Evolutionary conservation across 2,888 invertebrate genomes (phyloP).

Genomic region (Pandemis cinnamomeana): DNA sequence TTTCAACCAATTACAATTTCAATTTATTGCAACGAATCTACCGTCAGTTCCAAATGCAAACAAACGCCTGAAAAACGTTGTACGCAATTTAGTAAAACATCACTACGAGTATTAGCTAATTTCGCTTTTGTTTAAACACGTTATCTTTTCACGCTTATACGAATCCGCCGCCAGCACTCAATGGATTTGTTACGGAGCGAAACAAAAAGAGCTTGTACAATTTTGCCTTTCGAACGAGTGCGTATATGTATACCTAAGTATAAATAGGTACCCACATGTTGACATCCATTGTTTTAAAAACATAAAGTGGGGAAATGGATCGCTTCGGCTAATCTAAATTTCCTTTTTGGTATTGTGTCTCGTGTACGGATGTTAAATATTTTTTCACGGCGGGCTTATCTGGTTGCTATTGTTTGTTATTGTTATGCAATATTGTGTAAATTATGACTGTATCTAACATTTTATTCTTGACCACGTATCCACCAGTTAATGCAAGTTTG

Average conservation of each 20-base stretch:
- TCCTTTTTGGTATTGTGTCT: conserved; percentile 41
- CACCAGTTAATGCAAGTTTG: neutral
- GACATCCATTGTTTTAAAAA: conserved; percentile 42
- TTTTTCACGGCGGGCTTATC: conserved; percentile 42
- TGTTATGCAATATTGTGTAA: conserved; percentile 22
- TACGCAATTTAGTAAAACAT: neutral
- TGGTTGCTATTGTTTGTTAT: conserved; percentile 24
- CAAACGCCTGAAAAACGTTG: neutral
- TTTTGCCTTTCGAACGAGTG: conserved; percentile 35
- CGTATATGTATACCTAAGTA: conserved; percentile 7
- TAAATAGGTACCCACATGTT: conserved; percentile 17
- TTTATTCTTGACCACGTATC: neutral
- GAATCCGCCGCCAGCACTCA: conserved; percentile 35
- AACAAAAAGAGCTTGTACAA: conserved; percentile 43
- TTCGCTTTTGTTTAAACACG: conserved; percentile 37
- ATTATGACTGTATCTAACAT: neutral
- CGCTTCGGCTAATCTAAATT: conserved; percentile 45
- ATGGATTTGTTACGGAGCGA: conserved; percentile 42
- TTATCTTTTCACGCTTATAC: conserved; percentile 41
- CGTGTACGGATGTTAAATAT: conserved; percentile 38
- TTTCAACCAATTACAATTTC: no score
- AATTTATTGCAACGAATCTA: neutral
- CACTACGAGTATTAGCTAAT: conserved; percentile 38
- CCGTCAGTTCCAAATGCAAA: neutral
- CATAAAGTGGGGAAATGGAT: conserved; percentile 44